Evolutionary conservation across 2,888 invertebrate species (phyloP).

Genomic region (Isoperla grammatica): DNA sequence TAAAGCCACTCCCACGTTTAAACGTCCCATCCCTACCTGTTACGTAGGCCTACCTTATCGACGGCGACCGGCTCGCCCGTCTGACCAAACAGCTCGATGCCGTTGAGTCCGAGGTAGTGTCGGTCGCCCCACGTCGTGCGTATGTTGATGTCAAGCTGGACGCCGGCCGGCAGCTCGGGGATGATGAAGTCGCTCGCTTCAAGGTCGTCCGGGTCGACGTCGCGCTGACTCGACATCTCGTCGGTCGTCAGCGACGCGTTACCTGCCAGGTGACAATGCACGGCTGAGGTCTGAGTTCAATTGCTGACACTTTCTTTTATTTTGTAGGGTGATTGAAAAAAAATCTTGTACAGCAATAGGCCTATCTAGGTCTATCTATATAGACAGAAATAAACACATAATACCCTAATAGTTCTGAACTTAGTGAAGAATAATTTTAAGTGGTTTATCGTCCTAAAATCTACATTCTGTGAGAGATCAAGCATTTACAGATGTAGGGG

Average conservation of each 20-base stretch:
- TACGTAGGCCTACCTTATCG: no score
- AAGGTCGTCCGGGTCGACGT: background rate
- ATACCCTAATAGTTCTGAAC: no score
- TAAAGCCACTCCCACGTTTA: no score
- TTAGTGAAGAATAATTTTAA: no score
- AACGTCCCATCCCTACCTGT: no score
- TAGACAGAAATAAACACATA: no score
- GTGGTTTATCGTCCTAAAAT: no score
- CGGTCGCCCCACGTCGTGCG: slow-evolving; percentile 74
- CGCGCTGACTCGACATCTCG: background rate
- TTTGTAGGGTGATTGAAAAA: background rate
- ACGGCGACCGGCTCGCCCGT: slow-evolving; percentile 55
- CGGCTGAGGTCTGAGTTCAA: background rate
- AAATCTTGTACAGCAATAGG: no score
- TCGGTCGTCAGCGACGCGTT: background rate
- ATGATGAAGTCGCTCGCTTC: slow-evolving; percentile 56
- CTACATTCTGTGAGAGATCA: no score
- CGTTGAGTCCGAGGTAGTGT: slow-evolving; percentile 71
- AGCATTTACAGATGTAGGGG: no score
- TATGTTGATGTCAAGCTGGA: slow-evolving; percentile 60
- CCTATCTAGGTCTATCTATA: no score
- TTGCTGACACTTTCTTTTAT: background rate
- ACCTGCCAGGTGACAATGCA: background rate
- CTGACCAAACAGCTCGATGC: slow-evolving; percentile 65
- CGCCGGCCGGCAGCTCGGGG: slow-evolving; percentile 69